Conservation (phyloP, 2,797 vertebrate species). For the Microhierax caerulescens region DNA sequence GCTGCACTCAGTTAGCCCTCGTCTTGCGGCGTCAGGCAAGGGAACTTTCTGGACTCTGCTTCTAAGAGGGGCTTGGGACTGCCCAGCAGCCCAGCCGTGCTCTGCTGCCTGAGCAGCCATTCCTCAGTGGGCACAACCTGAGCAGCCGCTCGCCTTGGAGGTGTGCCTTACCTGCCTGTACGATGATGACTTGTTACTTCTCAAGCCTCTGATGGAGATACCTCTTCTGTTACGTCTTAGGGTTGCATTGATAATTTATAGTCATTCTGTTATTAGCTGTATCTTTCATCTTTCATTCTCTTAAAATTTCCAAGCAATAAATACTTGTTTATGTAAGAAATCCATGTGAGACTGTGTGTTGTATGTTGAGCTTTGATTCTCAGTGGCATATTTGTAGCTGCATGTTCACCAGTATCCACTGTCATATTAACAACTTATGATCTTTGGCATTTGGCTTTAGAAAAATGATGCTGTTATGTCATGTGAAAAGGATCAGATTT, state of each 20-base stretch:
- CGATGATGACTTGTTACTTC: fast-evolving
- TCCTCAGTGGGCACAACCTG: neutral
- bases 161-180: neutral
- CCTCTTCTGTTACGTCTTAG: neutral
- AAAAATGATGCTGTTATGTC: neutral
- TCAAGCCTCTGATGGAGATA: neutral
- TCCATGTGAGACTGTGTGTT: neutral
- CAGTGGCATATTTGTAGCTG: neutral
- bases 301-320: neutral
- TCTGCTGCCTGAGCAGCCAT: fast-evolving
- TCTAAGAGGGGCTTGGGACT: fast-evolving
- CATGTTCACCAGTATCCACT: neutral
- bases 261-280: neutral
- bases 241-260: neutral
- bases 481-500: neutral
- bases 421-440: too few relatives aligned
- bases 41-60: neutral
- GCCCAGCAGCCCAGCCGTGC: fast-evolving
- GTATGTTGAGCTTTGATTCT: neutral
- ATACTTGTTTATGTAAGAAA: neutral
- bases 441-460: neutral
- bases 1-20: neutral
- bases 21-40: neutral
- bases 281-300: neutral
- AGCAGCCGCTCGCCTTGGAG: neutral